Percentiles rank a stretch among this genome's conserved stretches.
Evolutionary conservation across 2,113 vertebrate genomes (phyloP).

Genomic region (Catharus fuscescens): DNA sequence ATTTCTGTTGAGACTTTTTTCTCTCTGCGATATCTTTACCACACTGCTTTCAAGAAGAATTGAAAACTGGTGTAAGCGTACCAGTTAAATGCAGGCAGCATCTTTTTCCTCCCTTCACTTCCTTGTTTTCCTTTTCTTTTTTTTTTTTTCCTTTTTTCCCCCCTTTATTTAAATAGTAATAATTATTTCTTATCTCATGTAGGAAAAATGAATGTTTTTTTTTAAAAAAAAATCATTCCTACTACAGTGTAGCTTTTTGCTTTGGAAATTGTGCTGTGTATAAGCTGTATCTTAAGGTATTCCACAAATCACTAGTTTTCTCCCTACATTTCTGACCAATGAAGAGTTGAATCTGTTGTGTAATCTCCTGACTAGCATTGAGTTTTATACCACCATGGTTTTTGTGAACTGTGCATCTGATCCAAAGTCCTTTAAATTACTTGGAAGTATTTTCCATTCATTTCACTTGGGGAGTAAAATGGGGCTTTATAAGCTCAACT

Average conservation of each 20-base stretch:
- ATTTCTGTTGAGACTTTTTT: not conserved
- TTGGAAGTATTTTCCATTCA: slow-evolving; percentile 13
- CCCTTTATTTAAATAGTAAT: not conserved
- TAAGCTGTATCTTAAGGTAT: not conserved
- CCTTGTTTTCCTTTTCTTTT: not conserved
- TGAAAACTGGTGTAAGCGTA: not conserved
- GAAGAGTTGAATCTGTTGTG: not conserved
- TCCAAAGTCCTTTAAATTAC: not conserved
- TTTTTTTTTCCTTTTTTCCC: too few species aligned
- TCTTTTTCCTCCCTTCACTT: not conserved
- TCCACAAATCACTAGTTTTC: not conserved
- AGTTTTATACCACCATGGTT: not conserved
- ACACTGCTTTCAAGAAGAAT: not conserved
- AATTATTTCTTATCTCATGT: not conserved
- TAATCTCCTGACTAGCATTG: not conserved
- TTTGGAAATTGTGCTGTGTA: not conserved
- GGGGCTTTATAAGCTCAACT: not conserved
- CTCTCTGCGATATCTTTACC: not conserved
- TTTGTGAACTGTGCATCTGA: not conserved
- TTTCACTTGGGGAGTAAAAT: not conserved
- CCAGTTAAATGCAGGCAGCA: not conserved
- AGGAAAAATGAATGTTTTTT: not conserved
- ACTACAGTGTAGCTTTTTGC: not conserved
- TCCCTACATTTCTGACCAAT: not conserved
- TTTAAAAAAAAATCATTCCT: not conserved